Base-by-base conservation (phyloP, 2,888 invertebrate species). In the Graphium colonna region DNA sequence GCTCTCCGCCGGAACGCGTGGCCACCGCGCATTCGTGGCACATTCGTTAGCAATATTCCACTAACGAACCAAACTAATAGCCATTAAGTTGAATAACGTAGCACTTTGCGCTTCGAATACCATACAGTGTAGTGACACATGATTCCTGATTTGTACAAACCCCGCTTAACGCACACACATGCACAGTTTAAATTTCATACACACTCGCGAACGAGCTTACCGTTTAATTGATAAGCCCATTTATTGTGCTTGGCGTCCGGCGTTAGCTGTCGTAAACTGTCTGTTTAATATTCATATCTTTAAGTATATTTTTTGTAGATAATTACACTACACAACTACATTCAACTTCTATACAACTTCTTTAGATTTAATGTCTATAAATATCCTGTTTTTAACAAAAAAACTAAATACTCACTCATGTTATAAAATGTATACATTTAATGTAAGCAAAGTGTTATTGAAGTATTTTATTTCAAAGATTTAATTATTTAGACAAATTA, bases 1-100 rank as follows among this genome's bases (percentile, higher is more conserved):
- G 69, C 68, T 69, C 69, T 69, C 67, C 67, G 61, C 62, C 68
- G 75, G 72, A 76, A 77, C 69, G 74, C 79, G 76, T 76, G 75
- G 65, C 74, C 67, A 75, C 73, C 79, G 72, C 80, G 82, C 83
- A 83, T 82, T 87, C 87, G 86, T 88, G 5, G 21, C 21, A 21
- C 21, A 83, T 82, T 87, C 87, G 86, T 88, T 86, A 86, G 85
- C 86, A 82, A 86, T 88, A 86, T 87, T 84, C 84, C 81, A 73
- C 85, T 88, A 88, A 87, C 88, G 87, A 88, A 88, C 85, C 83
- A 78, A 84, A 84, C 85, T 87, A 86, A 87, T 86, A 84, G 85
- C 82, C 84, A 82, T 87, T 85, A 84, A 83, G 75, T 84, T 82
- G 82, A 85, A 86, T 85, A 84, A 87, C 84, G 79, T 74, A 81